Conservation (phyloP, 2,888 invertebrate species). For the Lypha dubia region DNA sequence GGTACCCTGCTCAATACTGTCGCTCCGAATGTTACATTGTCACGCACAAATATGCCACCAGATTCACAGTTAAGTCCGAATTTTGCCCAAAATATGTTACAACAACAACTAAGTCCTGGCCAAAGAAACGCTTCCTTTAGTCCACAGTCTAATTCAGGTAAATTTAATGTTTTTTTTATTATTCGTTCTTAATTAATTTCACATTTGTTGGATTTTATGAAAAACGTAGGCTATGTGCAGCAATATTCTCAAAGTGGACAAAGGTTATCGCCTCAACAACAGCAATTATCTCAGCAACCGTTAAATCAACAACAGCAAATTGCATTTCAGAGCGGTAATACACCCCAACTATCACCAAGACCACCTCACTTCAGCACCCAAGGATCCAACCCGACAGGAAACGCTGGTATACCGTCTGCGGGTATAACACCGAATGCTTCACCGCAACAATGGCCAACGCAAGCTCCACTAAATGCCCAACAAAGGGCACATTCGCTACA, state of each 20-base stretch:
- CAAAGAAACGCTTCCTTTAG: conserved; percentile 83
- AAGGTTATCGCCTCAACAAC: conserved; percentile 76
- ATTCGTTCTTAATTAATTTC: background rate
- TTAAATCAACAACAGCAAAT: conserved; percentile 76
- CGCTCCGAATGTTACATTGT: conserved; percentile 94
- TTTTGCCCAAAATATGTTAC: conserved; percentile 84
- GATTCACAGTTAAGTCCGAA: conserved; percentile 87
- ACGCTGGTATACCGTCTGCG: conserved; percentile 81
- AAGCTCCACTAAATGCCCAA: conserved; percentile 73
- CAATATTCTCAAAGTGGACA: conserved; percentile 82
- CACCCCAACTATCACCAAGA: conserved; percentile 83
- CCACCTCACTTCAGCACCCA: conserved; percentile 78
- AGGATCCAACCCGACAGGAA: conserved; percentile 69
- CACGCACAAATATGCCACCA: conserved; percentile 86
- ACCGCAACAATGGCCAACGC: conserved; percentile 77
- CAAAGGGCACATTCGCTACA: conserved; percentile 85
- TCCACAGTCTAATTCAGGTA: conserved; percentile 82
- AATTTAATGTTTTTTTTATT: background rate
- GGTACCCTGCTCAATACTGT: conserved; percentile 91
- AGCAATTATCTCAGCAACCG: conserved; percentile 76
- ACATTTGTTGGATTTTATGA: conserved; percentile 55
- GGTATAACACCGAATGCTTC: conserved; percentile 77
- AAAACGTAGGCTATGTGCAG: conserved; percentile 78
- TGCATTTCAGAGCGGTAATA: conserved; percentile 74
- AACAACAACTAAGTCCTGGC: conserved; percentile 83